Evolutionary conservation across 2,113 vertebrate species (phyloP), one percentile per base, ranked within the genome.

Genomic region (Chaenogobius annularis): DNA sequence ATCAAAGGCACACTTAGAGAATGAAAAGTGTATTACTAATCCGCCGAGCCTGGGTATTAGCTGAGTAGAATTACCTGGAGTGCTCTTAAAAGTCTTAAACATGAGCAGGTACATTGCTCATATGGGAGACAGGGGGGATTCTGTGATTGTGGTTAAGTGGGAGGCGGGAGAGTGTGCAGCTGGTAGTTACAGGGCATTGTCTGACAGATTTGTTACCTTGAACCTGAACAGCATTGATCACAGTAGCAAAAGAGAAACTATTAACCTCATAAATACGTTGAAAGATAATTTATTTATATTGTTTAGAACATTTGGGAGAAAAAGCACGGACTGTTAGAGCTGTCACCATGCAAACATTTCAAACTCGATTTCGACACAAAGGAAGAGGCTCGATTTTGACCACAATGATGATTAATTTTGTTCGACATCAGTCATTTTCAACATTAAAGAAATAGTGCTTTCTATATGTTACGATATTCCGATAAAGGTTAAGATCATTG

Each of bases 11-110:
- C 82, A 87, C 80, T 84, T 82, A 75, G 68, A 73, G 79, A 86
- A 82, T 81, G 79, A 63, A 81, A 81, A 77, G 83, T 86, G 84
- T 83, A 76, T 90, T 87, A 82, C 88, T 92, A 90, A 92, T 89
- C 89, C 87, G 75, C 70, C 56, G 74, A 84, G 86, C 65, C 83
- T 81, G 74, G 72, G 81, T 55, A 83, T 87, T 83, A 85, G 26
- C 74, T 48, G 75, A 77, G 78, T 69, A 73, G 74, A 88, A 87
- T 89, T 83, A 88, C 89, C 83, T 77, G 70, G 66, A 85, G 85
- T 82, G 85, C 80, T 77, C 77, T 87, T 74, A 72, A 61, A 83
- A 81, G 82, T 79, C 83, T 83, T 71, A 68, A 82, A 86, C 82
- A 78, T 67, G 48, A 79, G 61, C 19, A 44, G 66, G 69, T 75